Evolutionary conservation across 1,140 invertebrate genomes (phyloP).

Genomic region (Andrena cerasifolii): DNA sequence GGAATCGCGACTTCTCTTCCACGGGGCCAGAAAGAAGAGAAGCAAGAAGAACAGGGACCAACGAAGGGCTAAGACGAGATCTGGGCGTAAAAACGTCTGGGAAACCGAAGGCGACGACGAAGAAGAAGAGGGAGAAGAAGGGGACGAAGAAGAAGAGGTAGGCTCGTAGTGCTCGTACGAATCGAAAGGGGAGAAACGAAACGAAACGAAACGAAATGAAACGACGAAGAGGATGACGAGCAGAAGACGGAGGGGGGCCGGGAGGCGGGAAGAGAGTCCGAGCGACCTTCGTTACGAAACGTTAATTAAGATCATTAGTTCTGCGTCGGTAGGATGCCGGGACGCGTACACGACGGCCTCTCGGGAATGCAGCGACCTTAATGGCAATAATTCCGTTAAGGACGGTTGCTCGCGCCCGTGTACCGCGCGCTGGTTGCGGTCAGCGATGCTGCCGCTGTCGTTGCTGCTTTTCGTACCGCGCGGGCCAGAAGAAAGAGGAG

Average conservation of each 20-base stretch:
- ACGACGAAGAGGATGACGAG: background rate
- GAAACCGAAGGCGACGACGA: slow-evolving; percentile 1
- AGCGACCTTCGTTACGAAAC: slow-evolving; percentile 77
- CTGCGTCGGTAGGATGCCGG: slow-evolving; percentile 74
- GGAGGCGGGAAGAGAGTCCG: slow-evolving; percentile 44
- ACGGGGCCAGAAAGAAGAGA: slow-evolving; percentile 30
- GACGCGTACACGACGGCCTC: slow-evolving; percentile 70
- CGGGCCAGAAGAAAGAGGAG: slow-evolving; percentile 4
- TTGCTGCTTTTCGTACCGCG: slow-evolving; percentile 52
- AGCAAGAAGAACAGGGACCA: slow-evolving; percentile 33
- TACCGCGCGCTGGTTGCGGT: slow-evolving; percentile 31
- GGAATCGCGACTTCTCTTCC: slow-evolving; percentile 43
- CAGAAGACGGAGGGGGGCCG: background rate
- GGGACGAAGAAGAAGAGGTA: slow-evolving; percentile 1
- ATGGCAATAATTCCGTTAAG: slow-evolving; percentile 75
- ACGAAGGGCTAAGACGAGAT: slow-evolving; percentile 30
- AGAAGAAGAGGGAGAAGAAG: slow-evolving; percentile 13
- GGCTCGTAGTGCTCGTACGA: slow-evolving; percentile 13
- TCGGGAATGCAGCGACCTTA: slow-evolving; percentile 73
- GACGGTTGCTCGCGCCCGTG: slow-evolving; percentile 65
- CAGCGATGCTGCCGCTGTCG: slow-evolving; percentile 44
- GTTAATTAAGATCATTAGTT: slow-evolving; percentile 81
- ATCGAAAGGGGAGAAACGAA: slow-evolving; percentile 28
- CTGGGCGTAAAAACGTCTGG: slow-evolving; percentile 24
- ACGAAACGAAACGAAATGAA: slow-evolving; percentile 31